Evolutionary conservation across 2,888 invertebrate genomes (phyloP), one percentile per base, ranked within the genome.

Genomic region (Stenolophus ochropezus): DNA sequence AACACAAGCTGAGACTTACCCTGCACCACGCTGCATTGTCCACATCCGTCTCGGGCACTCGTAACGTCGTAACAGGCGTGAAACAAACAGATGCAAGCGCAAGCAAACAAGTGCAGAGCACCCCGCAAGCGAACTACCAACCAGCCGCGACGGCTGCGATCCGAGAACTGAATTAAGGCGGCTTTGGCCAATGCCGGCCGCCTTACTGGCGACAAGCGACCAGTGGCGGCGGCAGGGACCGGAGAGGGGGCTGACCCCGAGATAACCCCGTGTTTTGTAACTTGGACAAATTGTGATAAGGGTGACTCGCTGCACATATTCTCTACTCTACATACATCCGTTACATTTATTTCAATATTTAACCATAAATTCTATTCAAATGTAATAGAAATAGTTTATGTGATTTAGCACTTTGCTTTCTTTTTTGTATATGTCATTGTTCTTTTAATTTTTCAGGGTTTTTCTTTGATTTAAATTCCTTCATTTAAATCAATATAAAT

Each of bases 231-330:
- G 73, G n/a, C 20, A 21, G 23, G 3, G 21, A 5, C n/a, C 20
- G 21, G 42, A 20, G 73, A 49, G 73, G 73, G 71, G 73, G 73
- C 73, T 73, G 73, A 73, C 73, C 73, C 73, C 73, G 23, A 73
- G 73, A 47, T 49, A 73, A 49, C 73, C 73, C 23, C 42, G 25
- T 61, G 25, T 61, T 61, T 61, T 61, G 61, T 61, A 61, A 61
- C 61, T 61, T 61, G 18, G 56, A 56, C 56, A 20, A 23, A 61
- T 61, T 61, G 11, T 33, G 65, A 69, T 69, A 69, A 33, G 27
- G 33, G 27, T 27, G 65, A 1, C 53, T 53, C 8, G 21, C 23
- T 25, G 33, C 8, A 42, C 11, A n/a, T n/a, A n/a, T 53, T 53
- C 1, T 53, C 53, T 53, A 20, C 5, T 53, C 20, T 49, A 49